Evolutionary conservation across 1,140 invertebrate species (phyloP), one percentile per base, ranked within the genome.

Genomic region (Drosophila guanche): DNA sequence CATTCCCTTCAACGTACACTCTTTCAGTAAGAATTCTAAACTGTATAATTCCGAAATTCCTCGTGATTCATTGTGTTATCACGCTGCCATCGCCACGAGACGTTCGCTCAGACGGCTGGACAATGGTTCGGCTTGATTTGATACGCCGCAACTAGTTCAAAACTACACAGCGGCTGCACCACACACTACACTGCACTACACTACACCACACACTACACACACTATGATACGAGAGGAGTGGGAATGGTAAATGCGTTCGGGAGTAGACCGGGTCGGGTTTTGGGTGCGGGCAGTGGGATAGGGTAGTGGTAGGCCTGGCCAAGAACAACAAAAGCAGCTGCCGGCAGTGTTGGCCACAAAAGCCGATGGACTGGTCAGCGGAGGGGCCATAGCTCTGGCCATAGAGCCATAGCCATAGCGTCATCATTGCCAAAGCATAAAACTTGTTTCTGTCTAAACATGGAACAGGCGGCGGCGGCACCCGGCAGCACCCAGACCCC

Each of bases 371-470:
- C 68, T 62, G 52, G 40, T 63, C 56, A 55, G 58, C 46, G 63
- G 14, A 14, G n/a, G 42, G 23, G 56, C 20, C 42, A 5, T 58
- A 59, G 58, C 27, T 48, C 47, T 40, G 29, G 23, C 27, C 27
- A 7, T 29, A 47, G 41, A 65, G 62, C 22, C 41, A 46, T 40
- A 72, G 47, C 70, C 56, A 71, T 61, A 54, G 69, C 69, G 68
- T 72, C 69, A 61, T 62, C 69, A 72, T 72, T 72, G 69, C 67
- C 68, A 55, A 70, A 73, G 70, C 70, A 73, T 52, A 73, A 73
- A 73, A 73, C 70, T 73, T 73, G 70, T 73, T 73, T 73, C 59
- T 73, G 69, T 73, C 70, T 73, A 73, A 73, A 73, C 69, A 73
- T 73, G 70, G 59, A 52, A 47, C 45, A 53, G 48, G 58, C 53